These are phyloP conservation scores for Botia kubotai DNA, from an alignment of 2,797 vertebrate species.

Conservation along the genomic window DNA sequence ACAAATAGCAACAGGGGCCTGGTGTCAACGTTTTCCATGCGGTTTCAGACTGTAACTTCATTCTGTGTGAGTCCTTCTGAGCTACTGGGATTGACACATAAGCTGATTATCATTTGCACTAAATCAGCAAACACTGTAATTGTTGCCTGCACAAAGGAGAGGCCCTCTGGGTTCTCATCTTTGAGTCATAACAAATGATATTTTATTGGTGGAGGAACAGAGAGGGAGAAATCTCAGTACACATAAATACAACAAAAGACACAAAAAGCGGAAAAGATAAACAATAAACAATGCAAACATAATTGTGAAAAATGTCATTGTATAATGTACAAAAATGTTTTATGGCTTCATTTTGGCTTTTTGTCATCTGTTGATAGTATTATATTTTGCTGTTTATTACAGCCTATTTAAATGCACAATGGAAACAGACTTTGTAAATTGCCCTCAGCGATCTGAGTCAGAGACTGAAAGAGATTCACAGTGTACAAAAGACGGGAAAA, in stretches of 20 bases:
- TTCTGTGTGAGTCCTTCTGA: constrained; percentile 26
- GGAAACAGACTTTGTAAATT: constrained; percentile 63
- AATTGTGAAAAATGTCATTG: background rate
- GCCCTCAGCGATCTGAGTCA: constrained; percentile 49
- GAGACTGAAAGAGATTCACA: background rate
- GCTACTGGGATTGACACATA: constrained; percentile 30
- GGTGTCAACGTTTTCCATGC: background rate
- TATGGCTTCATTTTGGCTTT: background rate
- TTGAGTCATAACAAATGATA: background rate
- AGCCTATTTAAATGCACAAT: constrained; percentile 61
- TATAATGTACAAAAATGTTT: background rate
- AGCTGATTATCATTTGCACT: constrained; percentile 36
- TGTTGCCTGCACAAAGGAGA: background rate
- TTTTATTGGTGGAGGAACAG: background rate
- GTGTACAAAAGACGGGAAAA: constrained; percentile 43
- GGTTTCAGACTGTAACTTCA: background rate
- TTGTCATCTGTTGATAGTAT: constrained; percentile 4
- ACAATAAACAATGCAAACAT: background rate
- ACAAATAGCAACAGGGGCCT: background rate
- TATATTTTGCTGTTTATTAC: constrained; percentile 45
- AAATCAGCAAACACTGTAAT: constrained; percentile 43
- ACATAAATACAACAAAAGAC: too few relatives aligned
- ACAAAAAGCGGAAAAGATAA: too few relatives aligned
- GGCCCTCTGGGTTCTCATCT: background rate
- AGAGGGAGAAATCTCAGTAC: too few relatives aligned